Evolutionary conservation across 2,797 vertebrate species (phyloP).

Genomic region (Bovichtus variegatus): DNA sequence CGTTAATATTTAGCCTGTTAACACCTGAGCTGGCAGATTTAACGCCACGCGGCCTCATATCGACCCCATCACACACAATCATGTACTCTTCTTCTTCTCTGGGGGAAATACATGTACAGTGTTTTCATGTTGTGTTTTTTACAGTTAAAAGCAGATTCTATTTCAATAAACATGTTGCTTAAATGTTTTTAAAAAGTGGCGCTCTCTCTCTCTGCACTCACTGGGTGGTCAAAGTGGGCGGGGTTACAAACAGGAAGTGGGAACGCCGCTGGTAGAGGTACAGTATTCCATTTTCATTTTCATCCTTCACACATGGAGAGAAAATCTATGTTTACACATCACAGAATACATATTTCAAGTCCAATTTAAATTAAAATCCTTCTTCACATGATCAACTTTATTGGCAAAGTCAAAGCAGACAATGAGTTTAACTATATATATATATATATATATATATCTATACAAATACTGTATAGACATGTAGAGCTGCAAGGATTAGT

Average conservation of each 20-base stretch:
- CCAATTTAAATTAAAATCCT: background rate
- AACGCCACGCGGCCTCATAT: constrained; percentile 19
- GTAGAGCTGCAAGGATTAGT: too few relatives aligned
- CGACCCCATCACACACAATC: constrained; percentile 26
- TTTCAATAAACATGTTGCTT: constrained; percentile 86
- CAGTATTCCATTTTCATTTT: constrained; percentile 65
- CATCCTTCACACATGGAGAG: constrained; percentile 56
- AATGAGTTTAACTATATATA: too few relatives aligned
- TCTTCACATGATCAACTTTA: background rate
- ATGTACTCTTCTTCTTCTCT: constrained; percentile 56
- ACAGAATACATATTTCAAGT: background rate
- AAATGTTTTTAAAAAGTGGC: constrained; percentile 66
- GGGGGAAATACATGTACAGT: constrained; percentile 72
- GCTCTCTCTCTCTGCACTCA: constrained; percentile 78
- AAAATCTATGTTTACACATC: background rate
- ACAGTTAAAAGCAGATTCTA: constrained; percentile 71
- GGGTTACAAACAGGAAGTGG: constrained; percentile 21
- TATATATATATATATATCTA: too few relatives aligned
- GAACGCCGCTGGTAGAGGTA: constrained; percentile 61
- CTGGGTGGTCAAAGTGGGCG: constrained; percentile 55
- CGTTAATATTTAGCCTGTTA: constrained; percentile 46
- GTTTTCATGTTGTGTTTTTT: constrained; percentile 61
- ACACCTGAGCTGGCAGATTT: constrained; percentile 28
- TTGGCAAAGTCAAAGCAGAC: background rate
- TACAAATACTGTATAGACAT: too few relatives aligned